Conservation (phyloP, 2,888 invertebrate species). For the Melinaea marsaeus region DNA sequence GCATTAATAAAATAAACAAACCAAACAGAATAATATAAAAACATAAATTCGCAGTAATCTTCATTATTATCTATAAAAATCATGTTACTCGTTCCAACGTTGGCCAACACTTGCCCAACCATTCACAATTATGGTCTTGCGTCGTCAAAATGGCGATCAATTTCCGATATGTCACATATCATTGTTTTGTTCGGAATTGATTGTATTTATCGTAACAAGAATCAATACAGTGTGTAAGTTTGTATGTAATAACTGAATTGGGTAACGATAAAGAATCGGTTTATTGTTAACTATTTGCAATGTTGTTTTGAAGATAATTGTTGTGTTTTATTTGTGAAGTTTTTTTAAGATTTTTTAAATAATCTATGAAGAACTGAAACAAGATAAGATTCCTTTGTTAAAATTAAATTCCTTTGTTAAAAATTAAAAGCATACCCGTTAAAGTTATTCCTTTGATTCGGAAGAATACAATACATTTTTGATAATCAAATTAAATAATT, state of each 20-base stretch:
- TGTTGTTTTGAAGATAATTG: slow-evolving; percentile 6
- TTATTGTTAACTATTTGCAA: slow-evolving; percentile 13
- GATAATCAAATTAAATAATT: no score
- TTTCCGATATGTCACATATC: slow-evolving; percentile 41
- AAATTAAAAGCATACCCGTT: no score
- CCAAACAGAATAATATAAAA: no score
- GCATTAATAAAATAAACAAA: not conserved
- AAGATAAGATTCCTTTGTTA: no score
- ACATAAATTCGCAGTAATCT: not conserved
- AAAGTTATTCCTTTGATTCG: no score
- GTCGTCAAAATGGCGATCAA: slow-evolving; percentile 33
- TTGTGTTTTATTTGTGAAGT: not conserved
- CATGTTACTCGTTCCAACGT: not conserved
- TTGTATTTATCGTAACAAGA: slow-evolving; percentile 37
- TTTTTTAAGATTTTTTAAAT: no score
- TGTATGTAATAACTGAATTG: slow-evolving; percentile 9
- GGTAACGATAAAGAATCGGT: slow-evolving; percentile 6
- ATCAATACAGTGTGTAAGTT: slow-evolving; percentile 25
- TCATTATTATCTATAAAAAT: not conserved
- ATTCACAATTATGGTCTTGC: slow-evolving; percentile 7
- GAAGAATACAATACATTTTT: no score
- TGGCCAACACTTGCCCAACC: slow-evolving; percentile 5
- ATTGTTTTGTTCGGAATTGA: slow-evolving; percentile 37
- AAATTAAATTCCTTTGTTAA: no score
- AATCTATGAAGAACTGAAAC: no score